phyloP scores from a whole-genome alignment of 2,888 invertebrate genomes.

The Coelinius sp. region DNA sequence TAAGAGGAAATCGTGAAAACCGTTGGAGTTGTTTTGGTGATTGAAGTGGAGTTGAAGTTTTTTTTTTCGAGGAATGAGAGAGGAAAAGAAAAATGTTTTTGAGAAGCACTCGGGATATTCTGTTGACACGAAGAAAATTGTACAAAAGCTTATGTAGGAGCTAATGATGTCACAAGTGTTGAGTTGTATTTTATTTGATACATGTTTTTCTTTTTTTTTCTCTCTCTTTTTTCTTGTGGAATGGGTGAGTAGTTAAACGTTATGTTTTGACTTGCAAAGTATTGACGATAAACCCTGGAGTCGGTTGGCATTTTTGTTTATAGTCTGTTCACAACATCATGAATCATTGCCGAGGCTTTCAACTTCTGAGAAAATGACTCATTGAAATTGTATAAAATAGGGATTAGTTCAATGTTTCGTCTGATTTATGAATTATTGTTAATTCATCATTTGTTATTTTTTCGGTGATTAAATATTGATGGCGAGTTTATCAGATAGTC shows the following conservation, averaged over 20 bases:
- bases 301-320: neutral
- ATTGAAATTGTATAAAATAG: neutral
- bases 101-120: neutral
- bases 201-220: neutral
- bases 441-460: no score
- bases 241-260: neutral
- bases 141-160: neutral
- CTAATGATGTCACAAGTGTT: neutral
- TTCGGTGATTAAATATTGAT: no score
- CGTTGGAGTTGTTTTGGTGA: constrained; percentile 17
- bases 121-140: neutral
- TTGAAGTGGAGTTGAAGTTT: neutral
- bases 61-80: neutral
- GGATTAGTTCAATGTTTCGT: neutral
- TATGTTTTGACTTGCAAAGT: constrained; percentile 4
- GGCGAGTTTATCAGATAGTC: neutral
- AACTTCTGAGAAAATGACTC: neutral
- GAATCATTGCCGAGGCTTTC: neutral
- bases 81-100: neutral
- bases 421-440: neutral
- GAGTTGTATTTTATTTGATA: neutral
- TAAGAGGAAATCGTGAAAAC: neutral
- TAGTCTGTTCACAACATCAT: neutral
- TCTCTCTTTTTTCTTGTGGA: neutral
- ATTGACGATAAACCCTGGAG: neutral